Percentiles rank a stretch among this genome's conserved stretches.
phyloP scores from a whole-genome alignment of 2,113 vertebrate species.

The Panthera tigris region DNA sequence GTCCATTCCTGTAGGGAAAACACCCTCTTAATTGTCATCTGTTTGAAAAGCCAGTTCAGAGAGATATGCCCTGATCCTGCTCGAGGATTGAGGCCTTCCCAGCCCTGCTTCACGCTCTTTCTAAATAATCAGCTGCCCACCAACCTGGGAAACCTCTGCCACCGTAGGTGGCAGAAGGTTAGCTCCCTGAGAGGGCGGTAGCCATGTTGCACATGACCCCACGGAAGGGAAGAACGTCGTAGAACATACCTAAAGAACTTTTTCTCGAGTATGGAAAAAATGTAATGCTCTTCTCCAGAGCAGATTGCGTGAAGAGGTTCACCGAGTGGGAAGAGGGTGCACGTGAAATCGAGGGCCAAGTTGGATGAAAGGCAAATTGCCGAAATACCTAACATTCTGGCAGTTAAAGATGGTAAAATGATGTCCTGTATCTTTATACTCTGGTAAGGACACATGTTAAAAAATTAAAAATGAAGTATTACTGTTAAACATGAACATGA shows the following conservation, averaged over 20 bases:
- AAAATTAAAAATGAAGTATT: background rate
- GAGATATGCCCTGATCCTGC: rapidly evolving
- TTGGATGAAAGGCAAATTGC: background rate
- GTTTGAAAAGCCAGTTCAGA: background rate
- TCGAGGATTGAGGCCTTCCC: background rate
- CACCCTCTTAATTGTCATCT: background rate
- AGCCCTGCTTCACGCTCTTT: background rate
- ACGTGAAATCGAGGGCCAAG: background rate
- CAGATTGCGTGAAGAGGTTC: background rate
- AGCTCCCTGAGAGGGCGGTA: background rate
- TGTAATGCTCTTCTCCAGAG: background rate
- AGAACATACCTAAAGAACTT: background rate
- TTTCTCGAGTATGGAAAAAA: background rate
- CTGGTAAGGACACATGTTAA: background rate
- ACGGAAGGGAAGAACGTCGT: background rate
- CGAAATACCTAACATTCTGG: background rate
- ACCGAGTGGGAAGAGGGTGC: background rate
- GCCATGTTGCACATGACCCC: background rate
- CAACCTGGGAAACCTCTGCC: background rate
- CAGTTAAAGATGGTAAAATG: background rate
- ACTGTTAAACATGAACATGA: background rate
- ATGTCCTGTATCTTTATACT: background rate
- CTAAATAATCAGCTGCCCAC: background rate
- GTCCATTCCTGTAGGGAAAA: background rate
- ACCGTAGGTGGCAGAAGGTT: background rate